Percentiles rank a stretch among this genome's conserved stretches.
Evolutionary conservation across 1,140 invertebrate genomes (phyloP).

Genomic region (Temnothorax curvispinosus): DNA sequence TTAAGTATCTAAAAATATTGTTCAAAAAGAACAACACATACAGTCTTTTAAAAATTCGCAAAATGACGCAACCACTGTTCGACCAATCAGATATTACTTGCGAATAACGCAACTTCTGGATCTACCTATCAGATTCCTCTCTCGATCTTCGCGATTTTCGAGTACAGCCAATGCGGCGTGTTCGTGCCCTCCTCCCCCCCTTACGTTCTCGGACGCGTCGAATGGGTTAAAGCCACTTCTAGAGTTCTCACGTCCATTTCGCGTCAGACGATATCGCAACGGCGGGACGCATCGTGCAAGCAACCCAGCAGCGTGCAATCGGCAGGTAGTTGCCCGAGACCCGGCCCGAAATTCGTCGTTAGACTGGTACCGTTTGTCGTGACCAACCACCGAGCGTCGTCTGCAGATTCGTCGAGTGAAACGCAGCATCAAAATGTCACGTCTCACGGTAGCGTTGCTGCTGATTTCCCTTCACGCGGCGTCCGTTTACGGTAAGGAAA

Average conservation of each 20-base stretch:
- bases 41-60: neutral
- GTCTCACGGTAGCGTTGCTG: neutral
- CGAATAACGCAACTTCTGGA: neutral
- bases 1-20: neutral
- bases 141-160: neutral
- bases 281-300: too few relatives aligned
- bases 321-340: neutral
- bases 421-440: slow-evolving; percentile 18
- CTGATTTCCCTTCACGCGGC: neutral
- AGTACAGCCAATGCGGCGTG: neutral
- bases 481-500: slow-evolving; percentile 29
- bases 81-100: neutral
- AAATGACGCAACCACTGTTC: neutral
- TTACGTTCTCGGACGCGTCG: too few relatives aligned
- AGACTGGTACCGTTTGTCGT: too few relatives aligned
- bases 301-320: neutral
- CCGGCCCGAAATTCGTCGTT: neutral
- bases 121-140: neutral
- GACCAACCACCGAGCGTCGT: neutral
- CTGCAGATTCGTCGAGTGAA: neutral
- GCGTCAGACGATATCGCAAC: too few relatives aligned
- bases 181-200: neutral
- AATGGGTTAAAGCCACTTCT: too few relatives aligned
- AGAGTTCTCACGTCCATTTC: neutral
- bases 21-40: neutral